Base-by-base conservation (phyloP, 2,113 vertebrate genomes). In the Proterorhinus semilunaris region DNA sequence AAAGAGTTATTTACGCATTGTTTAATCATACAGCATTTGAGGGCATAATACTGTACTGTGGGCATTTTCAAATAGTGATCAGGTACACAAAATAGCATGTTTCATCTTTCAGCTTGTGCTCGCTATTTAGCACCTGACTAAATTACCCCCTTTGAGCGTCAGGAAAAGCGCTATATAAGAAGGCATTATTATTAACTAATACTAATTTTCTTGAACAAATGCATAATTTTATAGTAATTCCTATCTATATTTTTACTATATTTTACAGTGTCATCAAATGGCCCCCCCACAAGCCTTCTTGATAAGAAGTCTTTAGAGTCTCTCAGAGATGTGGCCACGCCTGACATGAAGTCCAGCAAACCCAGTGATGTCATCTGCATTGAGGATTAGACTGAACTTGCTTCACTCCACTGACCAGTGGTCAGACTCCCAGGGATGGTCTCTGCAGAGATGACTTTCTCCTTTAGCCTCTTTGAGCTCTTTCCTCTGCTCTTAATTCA, bases 231-330 rank as follows among this genome's bases (percentile, higher is more conserved):
- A 36, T 36, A 36, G 27, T 36, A 1, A 36, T 36, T 36, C 3
- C 27, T 36, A 36, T 36, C 3, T 36, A 36, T 5, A 36, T 36
- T 55, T 55, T 52, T 12, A 69, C 10, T 68, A 16, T 15, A 50
- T 54, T 27, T 72, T 44, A 5, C 69, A 95, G 94, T 95, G 83
- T 91, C 84, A n/a, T 80, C 91, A 9, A 90, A 93, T 0, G 89
- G 94, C 65, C 90, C 90, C 52, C 90, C 90, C 10, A 83, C 86
- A 68, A 75, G 88, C 86, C 90, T 90, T 88, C 83, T 92, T 75
- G 94, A 94, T 85, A 95, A 89, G 86, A 93, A 92, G 84, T 85
- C 89, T 1, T 8, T 91, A 0, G 88, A 92, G 80, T 86, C 69
- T 27, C 81, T 92, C 83, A 93, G 93, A 88, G 94, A 93, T 13